Percentiles rank a stretch among this genome's conserved stretches.
These are phyloP conservation scores for Drosophila nr. perissopoda DNA, from an alignment of 2,888 invertebrate genomes.

Conservation along the genomic window DNA sequence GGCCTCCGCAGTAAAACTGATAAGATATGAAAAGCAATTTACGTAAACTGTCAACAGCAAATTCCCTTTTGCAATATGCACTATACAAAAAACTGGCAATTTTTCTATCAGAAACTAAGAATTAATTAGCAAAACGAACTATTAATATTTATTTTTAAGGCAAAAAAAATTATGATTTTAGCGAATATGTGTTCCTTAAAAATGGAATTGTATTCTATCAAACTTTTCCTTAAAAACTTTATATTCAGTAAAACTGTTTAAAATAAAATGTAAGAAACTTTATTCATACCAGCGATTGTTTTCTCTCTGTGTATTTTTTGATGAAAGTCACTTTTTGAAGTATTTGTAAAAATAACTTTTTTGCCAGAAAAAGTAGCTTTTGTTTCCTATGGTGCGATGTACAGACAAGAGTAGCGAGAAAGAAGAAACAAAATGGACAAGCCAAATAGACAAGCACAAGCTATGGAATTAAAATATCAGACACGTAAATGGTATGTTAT, in stretches of 20 bases:
- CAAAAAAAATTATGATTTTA: background rate
- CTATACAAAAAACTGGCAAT: background rate
- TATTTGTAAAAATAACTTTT: slow-evolving; percentile 3
- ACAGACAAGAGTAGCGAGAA: background rate
- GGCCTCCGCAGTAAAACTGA: slow-evolving; percentile 47
- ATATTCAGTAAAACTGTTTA: background rate
- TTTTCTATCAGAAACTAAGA: background rate
- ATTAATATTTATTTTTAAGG: background rate
- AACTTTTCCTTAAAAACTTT: background rate
- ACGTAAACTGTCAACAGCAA: slow-evolving; percentile 77
- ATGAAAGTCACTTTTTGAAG: background rate
- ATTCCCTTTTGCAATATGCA: slow-evolving; percentile 46
- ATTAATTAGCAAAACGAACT: background rate
- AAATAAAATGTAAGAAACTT: background rate
- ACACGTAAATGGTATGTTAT: background rate
- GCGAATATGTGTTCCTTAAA: background rate
- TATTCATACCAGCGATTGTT: background rate
- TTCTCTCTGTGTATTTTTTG: background rate
- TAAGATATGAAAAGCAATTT: slow-evolving; percentile 77
- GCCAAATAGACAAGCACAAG: slow-evolving; percentile 8
- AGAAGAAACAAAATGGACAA: background rate
- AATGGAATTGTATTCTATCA: background rate
- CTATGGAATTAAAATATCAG: slow-evolving; percentile 47
- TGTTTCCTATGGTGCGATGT: background rate
- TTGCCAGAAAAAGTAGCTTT: background rate